phyloP scores from a whole-genome alignment of 2,888 invertebrate genomes.

The Hyposoter dolosus region DNA sequence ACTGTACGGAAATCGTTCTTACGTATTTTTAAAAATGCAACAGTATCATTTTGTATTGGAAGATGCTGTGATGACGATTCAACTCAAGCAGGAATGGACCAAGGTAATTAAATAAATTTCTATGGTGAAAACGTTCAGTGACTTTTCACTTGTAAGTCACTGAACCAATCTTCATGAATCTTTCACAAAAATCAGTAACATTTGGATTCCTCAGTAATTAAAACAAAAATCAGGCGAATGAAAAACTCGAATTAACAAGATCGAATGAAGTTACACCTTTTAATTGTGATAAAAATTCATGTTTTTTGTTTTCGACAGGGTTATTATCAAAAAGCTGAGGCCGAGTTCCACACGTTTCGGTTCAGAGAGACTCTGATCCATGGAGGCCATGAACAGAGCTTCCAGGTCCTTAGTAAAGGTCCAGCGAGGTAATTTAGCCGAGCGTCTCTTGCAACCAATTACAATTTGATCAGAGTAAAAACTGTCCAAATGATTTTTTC shows the following conservation, averaged over 20 bases:
- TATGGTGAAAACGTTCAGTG: neutral
- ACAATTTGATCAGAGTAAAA: neutral
- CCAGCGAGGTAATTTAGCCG: conserved; percentile 85
- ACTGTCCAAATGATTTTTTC: neutral
- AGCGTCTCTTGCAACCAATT: neutral
- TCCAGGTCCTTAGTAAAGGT: conserved; percentile 87
- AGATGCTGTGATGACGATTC: conserved; percentile 92
- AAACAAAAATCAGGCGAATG: no score
- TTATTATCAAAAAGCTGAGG: conserved; percentile 90
- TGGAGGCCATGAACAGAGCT: conserved; percentile 88
- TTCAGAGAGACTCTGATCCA: conserved; percentile 87
- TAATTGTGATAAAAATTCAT: neutral
- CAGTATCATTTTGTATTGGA: conserved; percentile 91
- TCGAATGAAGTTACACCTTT: neutral
- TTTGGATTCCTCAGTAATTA: no score
- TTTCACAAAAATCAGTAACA: no score
- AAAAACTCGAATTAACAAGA: neutral
- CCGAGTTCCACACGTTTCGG: conserved; percentile 89
- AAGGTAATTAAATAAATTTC: conserved; percentile 86
- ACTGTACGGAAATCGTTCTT: conserved; percentile 92
- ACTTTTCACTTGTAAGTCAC: neutral
- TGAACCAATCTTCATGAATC: no score
- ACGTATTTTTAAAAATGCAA: conserved; percentile 91
- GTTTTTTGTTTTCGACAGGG: conserved; percentile 85
- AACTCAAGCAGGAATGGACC: conserved; percentile 91